Evolutionary conservation across 1,140 invertebrate species (phyloP), one percentile per base, ranked within the genome.

Genomic region (Nylanderia fulva): DNA sequence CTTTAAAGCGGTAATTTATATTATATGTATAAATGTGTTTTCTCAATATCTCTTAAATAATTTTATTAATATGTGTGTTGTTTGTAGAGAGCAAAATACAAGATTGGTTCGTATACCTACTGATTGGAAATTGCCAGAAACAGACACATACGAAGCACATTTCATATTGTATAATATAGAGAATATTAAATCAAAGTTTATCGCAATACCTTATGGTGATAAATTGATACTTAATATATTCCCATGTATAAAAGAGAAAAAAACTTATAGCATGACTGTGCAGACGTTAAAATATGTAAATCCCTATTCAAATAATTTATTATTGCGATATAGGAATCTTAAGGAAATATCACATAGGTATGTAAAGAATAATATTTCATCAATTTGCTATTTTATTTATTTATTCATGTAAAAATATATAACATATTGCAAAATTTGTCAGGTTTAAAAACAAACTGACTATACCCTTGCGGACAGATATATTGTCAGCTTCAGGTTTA

Each of bases 331-430:
- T 56, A 88, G 89, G 83, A 91, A 93, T 66, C 66, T 93, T 1
- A 92, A 91, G 61, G 87, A 86, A 33, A 87, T 94, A 77, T 92
- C 92, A 1, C 72, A 86, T 61, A 93, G 89, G 93, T 93, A 90
- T 1, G n/a, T n/a, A n/a, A 18, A 52, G 29, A 33, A 63, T 54
- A 33, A 29, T 54, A 6, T 2, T 11, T 58, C 39, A 29, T 56
- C 45, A 39, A 36, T 18, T 18, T 21, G 9, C 4, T 9, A 33
- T n/a, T n/a, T n/a, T 56, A n/a, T 2, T 45, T 48, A 8, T 68
- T 66, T 4, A n/a, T n/a, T n/a, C n/a, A n/a, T n/a, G n/a, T 56
- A 29, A 6, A 39, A 48, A 63, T 60, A 6, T 29, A 21, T n/a
- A 18, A 76, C 24, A 1, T 52, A 24, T 69, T 1, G 69, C 24